phyloP scores from a whole-genome alignment of 2,113 vertebrate species.

The Acanthochromis polyacanthus region DNA sequence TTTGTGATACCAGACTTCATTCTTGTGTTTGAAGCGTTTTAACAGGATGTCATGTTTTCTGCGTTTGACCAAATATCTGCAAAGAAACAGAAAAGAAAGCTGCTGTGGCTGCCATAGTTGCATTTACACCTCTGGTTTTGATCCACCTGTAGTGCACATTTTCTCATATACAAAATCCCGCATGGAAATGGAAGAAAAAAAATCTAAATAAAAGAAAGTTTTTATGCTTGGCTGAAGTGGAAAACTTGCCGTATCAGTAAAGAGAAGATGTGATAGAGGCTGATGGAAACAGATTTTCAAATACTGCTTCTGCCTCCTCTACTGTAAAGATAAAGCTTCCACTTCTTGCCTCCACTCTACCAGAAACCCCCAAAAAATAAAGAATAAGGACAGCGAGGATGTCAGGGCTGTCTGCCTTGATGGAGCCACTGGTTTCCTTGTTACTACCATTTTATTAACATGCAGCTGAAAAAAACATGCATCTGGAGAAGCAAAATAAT shows the following conservation, averaged over 20 bases:
- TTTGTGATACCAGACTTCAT: constrained; percentile 9
- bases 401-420: too few relatives aligned
- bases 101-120: neutral
- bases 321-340: neutral
- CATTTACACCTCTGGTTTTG: neutral
- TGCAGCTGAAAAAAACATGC: too few relatives aligned
- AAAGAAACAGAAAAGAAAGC: neutral
- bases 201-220: constrained; percentile 5
- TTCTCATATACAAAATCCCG: constrained; percentile 4
- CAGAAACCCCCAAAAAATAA: constrained; percentile 1
- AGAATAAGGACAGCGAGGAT: neutral
- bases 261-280: neutral
- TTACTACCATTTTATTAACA: too few relatives aligned
- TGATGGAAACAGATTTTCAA: constrained; percentile 15
- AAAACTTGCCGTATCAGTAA: neutral
- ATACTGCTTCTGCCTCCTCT: neutral
- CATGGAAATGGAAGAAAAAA: constrained; percentile 7
- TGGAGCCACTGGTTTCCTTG: too few relatives aligned
- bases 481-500: too few relatives aligned
- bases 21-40: neutral
- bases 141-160: neutral
- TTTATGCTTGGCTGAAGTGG: constrained; percentile 13
- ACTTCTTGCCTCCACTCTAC: constrained; percentile 1
- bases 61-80: constrained; percentile 15
- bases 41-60: constrained; percentile 19